Evolutionary conservation across 2,797 vertebrate species (phyloP).

Genomic region (Clamator glandarius): DNA sequence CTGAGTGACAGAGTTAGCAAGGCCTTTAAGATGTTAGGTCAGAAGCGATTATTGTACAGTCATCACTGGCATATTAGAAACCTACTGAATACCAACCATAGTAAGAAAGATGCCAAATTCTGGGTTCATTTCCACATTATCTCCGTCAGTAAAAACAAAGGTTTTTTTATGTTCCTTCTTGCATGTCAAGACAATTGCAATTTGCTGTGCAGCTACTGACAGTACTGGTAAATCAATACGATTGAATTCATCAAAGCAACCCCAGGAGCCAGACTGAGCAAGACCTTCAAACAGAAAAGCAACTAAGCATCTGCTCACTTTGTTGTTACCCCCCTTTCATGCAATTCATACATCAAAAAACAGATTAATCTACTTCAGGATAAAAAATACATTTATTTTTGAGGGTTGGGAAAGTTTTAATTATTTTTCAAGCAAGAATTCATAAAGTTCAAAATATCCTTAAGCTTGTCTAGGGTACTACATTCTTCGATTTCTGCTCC

Average conservation of each 20-base stretch:
- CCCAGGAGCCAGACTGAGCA: conserved; percentile 98
- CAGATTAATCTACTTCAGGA: not conserved
- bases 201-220: conserved; percentile 97
- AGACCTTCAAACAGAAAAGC: conserved; percentile 83
- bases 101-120: conserved; percentile 98
- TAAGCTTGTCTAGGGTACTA: not conserved
- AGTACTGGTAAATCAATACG: conserved; percentile 95
- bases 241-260: conserved; percentile 98
- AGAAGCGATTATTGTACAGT: not conserved
- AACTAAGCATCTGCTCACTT: not conserved
- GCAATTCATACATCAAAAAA: not conserved
- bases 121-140: conserved; percentile 92
- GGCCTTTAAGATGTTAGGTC: not conserved
- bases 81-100: conserved; percentile 82
- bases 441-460: not conserved
- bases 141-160: conserved; percentile 95
- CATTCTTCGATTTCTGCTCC: not conserved
- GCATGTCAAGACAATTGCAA: conserved; percentile 92
- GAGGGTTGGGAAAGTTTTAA: not conserved
- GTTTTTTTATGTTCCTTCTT: conserved; percentile 90
- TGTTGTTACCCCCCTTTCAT: not conserved
- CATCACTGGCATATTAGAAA: not conserved
- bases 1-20: not conserved
- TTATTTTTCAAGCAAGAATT: not conserved
- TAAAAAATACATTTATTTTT: not conserved